Base-by-base conservation (phyloP, 2,113 vertebrate genomes). In the Leucoraja erinaceus region DNA sequence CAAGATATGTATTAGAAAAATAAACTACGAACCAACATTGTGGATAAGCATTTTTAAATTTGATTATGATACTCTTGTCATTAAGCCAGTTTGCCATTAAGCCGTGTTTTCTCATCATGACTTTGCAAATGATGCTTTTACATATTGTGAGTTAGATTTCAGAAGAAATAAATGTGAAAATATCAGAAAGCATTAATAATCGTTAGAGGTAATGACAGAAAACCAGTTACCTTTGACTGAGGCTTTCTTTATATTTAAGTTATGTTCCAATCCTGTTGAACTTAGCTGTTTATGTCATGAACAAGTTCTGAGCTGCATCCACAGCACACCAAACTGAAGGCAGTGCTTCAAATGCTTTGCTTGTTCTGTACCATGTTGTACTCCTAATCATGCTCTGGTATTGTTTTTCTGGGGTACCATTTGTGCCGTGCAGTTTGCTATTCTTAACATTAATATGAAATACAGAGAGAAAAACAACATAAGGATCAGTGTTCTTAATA, bases 251-350 rank as follows among this genome's bases (percentile, higher is more conserved):
- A 11, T 47, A 70, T 5, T 61, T 25, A 28, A 16, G 33, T 91
- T 91, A 20, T 72, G 72, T 91, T 91, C 33, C 22, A 91, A 54
- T 74, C 10, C 33, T 74, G 90, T 91, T 91, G 18, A 72, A 47
- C 33, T 8, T 22, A 70, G 66, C 33, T 47, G 22, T 47, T 38
- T 47, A 31, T 90, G 33, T 90, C 47, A 72, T 91, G 25, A 91
- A 91, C 11, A 47, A 70, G 7, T 72, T 72, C 61, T 25, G 63
- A 4, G 14, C 38, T 74, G 38, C 25, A 91, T 33, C 20, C 72
- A 72, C 22, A 90, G 63, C 33, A 6, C 4, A 72, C 72, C 25
- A 54, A 28, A 72, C 66, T 54, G 66, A 72, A 47, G 20, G 2
- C 33, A 28, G 18, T 47, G 9, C 54, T 54, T 70, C 68, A 91